phyloP scores from a whole-genome alignment of 1,140 invertebrate genomes.

The Lepidurus packardi region DNA sequence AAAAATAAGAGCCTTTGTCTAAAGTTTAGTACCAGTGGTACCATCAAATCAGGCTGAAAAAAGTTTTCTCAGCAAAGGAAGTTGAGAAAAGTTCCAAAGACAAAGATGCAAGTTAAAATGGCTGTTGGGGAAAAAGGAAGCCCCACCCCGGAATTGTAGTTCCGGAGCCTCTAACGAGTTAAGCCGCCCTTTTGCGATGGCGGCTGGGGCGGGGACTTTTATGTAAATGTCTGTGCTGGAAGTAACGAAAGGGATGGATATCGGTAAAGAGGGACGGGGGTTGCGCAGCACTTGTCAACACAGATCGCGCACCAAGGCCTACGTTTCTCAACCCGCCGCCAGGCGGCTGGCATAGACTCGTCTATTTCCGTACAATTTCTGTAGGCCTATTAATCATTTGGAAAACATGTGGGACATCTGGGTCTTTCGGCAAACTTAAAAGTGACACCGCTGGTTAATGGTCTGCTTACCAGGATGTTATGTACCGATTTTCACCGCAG shows the following conservation, averaged over 20 bases:
- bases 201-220: slow-evolving; percentile 12
- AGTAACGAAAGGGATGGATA: neutral
- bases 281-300: neutral
- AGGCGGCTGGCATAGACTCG: neutral
- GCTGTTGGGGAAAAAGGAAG: neutral
- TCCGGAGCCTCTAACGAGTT: neutral
- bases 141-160: neutral
- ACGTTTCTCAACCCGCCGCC: neutral
- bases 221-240: neutral
- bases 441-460: neutral
- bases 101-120: slow-evolving; percentile 20
- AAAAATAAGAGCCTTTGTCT: slow-evolving; percentile 1
- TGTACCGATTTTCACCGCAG: neutral
- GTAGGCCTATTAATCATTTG: neutral
- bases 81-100: slow-evolving; percentile 1
- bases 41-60: neutral
- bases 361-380: neutral
- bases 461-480: neutral
- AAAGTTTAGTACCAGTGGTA: neutral
- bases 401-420: neutral
- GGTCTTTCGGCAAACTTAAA: neutral
- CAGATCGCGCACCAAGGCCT: neutral
- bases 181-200: slow-evolving; percentile 16
- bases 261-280: neutral
- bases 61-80: neutral